Conservation (phyloP, 37 sponge, comb jelly and placozoan genomes). For the Theonella swinhoei region DNA sequence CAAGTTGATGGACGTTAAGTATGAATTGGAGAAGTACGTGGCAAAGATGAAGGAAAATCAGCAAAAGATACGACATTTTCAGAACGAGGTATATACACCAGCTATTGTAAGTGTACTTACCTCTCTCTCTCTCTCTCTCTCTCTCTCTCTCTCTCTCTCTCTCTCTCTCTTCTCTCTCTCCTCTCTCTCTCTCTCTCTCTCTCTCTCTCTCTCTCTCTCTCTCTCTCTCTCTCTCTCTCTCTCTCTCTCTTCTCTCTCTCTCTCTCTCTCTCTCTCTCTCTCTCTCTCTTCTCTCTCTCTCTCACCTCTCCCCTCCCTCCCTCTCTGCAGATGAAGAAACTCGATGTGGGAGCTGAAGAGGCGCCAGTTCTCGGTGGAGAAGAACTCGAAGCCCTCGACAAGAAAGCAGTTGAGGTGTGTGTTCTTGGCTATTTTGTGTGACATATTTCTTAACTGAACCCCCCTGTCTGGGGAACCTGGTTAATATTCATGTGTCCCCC, state of each 20-base stretch:
- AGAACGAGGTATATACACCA: conserved; percentile 73
- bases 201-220: no score
- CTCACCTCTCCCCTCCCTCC: no score
- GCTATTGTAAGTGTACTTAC: not conserved
- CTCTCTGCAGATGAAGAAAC: conserved; percentile 68
- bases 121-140: not conserved
- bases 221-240: no score
- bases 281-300: no score
- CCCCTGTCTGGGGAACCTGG: no score
- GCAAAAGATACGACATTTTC: conserved; percentile 85
- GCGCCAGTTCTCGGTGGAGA: conserved; percentile 50
- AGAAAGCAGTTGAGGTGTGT: conserved; percentile 53
- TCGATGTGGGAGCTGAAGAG: conserved; percentile 57
- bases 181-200: no score
- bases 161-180: no score
- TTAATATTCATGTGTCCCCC: not conserved
- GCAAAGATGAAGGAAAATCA: conserved; percentile 78
- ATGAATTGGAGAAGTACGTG: conserved; percentile 75
- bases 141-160: not conserved
- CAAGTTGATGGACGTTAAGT: conserved; percentile 67
- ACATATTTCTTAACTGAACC: not conserved
- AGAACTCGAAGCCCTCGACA: conserved; percentile 74
- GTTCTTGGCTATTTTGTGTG: not conserved
- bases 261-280: no score
- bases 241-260: no score